phyloP scores from a whole-genome alignment of 2,888 invertebrate species.

The Salticus scenicus region DNA sequence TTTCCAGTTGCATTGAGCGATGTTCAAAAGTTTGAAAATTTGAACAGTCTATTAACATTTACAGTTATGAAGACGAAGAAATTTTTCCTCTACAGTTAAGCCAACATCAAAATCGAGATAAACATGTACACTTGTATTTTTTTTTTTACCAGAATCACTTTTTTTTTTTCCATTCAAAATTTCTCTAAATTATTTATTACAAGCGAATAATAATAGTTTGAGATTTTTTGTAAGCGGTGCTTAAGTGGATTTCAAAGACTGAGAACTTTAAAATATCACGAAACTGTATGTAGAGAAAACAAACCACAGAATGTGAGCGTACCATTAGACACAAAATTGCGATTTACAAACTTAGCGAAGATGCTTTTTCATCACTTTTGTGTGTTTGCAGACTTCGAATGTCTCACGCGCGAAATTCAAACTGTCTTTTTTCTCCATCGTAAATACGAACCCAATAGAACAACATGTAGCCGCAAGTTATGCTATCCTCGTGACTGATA shows the following conservation, averaged over 20 bases:
- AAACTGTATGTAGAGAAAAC: not conserved
- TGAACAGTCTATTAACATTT: conserved; percentile 20
- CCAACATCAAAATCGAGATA: no score
- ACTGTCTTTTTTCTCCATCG: not conserved
- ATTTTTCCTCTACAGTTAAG: no score
- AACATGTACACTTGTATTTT: no score
- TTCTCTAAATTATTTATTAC: conserved; percentile 23
- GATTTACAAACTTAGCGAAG: conserved; percentile 25
- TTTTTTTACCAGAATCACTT: not conserved
- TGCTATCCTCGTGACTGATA: conserved; percentile 11
- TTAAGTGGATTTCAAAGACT: not conserved
- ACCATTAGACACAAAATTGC: not conserved
- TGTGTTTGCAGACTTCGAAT: conserved; percentile 29
- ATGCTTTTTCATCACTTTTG: not conserved
- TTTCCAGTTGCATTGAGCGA: conserved; percentile 7
- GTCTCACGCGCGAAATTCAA: conserved; percentile 2
- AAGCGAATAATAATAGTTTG: not conserved
- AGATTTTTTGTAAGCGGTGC: conserved; percentile 15
- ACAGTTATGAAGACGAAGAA: not conserved
- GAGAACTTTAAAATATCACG: not conserved
- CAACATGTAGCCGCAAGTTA: conserved; percentile 10
- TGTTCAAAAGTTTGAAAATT: not conserved
- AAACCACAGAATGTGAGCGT: conserved; percentile 8
- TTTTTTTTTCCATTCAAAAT: conserved; percentile 23
- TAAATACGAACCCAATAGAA: not conserved